Evolutionary conservation across 1,140 invertebrate species (phyloP).

Genomic region (Latrodectus geometricus): DNA sequence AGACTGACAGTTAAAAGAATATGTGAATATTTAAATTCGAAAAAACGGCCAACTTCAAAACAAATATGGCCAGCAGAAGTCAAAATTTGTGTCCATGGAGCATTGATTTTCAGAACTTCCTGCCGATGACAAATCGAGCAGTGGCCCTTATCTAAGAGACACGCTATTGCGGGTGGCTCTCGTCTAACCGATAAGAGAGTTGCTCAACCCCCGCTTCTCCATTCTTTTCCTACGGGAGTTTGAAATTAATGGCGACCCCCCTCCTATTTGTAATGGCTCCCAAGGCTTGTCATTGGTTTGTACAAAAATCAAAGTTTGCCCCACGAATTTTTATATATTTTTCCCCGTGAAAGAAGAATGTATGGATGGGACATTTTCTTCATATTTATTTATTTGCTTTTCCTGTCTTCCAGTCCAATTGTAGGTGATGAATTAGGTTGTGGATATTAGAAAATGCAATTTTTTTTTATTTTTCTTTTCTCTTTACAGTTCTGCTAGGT

Average conservation of each 20-base stretch:
- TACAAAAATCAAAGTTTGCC: constrained; percentile 17
- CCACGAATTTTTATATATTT: constrained; percentile 6
- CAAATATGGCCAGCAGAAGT: neutral
- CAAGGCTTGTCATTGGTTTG: constrained; percentile 23
- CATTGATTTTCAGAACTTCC: constrained; percentile 42
- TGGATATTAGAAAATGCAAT: constrained; percentile 4
- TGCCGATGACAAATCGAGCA: constrained; percentile 40
- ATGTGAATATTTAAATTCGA: too few relatives aligned
- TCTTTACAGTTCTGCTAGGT: neutral
- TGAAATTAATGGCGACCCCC: constrained; percentile 42
- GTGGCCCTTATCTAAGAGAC: constrained; percentile 31
- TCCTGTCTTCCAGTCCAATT: constrained; percentile 10
- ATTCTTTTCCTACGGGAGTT: neutral
- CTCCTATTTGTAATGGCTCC: constrained; percentile 21
- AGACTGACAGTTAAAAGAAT: too few relatives aligned
- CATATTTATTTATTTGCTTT: constrained; percentile 20
- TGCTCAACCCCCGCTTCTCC: neutral
- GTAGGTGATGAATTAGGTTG: constrained; percentile 28
- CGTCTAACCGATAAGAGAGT: constrained; percentile 20
- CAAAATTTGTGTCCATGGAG: neutral
- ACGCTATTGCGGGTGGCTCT: constrained; percentile 32
- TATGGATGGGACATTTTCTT: constrained; percentile 4
- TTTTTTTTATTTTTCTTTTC: neutral
- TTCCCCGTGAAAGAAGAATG: neutral
- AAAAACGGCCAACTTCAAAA: neutral